Evolutionary conservation across 2,113 vertebrate species (phyloP), one percentile per base, ranked within the genome.

Genomic region (Phalacrocorax aristotelis): DNA sequence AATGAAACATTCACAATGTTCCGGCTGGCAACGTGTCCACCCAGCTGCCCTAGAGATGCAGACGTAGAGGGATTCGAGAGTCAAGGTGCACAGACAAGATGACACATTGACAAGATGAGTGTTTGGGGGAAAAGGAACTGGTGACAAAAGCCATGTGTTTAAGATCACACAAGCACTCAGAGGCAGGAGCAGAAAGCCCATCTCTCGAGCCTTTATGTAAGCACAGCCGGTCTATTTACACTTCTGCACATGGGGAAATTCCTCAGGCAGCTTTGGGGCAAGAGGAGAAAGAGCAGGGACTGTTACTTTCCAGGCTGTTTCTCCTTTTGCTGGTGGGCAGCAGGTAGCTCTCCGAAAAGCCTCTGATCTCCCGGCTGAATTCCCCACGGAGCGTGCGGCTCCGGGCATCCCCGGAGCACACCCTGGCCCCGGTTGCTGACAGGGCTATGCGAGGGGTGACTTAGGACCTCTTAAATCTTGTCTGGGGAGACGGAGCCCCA

Each of bases 121-220:
- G 46, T 85, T 61, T 84, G 25, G 18, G 66, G 44, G 13, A 4
- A 34, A 74, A 85, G 21, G 57, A 82, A 36, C 49, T 23, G 74
- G 48, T 38, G 91, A 82, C 91, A 85, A 91, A 83, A 94, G 74
- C 87, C 71, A 65, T 69, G 89, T 69, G 91, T 58, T 64, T 22
- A 38, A 76, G 58, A 71, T 71, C 57, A 51, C 72, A 9, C 29
- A 48, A 55, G 57, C 79, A 14, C 61, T 52, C 55, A 1, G 60
- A 0, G 51, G 65, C 49, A 83, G 81, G 15, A 69, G 55, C 74
- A 76, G 75, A 76, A 65, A 69, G 66, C 61, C 52, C 70, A 52
- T 69, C 78, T 76, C 93, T 16, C 1, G 15, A 83, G 85, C 62
- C 66, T 88, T 85, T 90, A 29, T 70, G 54, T 21, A 83, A 90